phyloP scores from a whole-genome alignment of 2,113 vertebrate genomes.

The Amblyornis subalaris region DNA sequence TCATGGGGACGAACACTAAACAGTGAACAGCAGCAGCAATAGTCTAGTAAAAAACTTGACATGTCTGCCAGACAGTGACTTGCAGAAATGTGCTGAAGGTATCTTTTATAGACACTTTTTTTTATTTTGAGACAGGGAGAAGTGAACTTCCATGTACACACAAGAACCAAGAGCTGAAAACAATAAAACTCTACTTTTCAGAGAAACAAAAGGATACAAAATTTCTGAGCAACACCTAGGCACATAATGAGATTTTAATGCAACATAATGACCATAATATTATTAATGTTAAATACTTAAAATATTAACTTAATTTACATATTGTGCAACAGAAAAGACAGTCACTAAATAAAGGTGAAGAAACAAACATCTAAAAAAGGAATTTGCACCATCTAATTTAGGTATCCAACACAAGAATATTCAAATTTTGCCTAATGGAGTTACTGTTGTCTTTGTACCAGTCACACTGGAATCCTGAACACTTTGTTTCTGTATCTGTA shows the following conservation, averaged over 20 bases:
- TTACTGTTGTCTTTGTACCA: not conserved
- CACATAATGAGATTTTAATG: not conserved
- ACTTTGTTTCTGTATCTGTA: not conserved
- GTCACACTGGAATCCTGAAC: not conserved
- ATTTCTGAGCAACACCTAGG: not conserved
- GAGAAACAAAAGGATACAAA: not conserved
- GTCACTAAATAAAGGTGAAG: not conserved
- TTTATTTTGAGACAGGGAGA: not conserved
- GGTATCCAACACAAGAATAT: not conserved
- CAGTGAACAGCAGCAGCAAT: not conserved
- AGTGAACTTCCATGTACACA: not conserved
- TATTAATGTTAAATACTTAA: not conserved
- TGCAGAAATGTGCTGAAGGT: not conserved
- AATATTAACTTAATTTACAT: not conserved
- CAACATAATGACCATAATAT: not conserved
- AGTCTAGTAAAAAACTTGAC: not conserved
- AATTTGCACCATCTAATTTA: not conserved
- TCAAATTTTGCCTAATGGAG: not conserved
- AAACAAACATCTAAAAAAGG: not conserved
- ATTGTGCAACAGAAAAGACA: not conserved
- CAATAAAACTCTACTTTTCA: not conserved
- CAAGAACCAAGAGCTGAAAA: not conserved
- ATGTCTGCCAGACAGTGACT: not conserved
- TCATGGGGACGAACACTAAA: not conserved
- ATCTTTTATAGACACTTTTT: not conserved